Base-by-base conservation (phyloP, 1,140 invertebrate species). In the Bombus terrestris region DNA sequence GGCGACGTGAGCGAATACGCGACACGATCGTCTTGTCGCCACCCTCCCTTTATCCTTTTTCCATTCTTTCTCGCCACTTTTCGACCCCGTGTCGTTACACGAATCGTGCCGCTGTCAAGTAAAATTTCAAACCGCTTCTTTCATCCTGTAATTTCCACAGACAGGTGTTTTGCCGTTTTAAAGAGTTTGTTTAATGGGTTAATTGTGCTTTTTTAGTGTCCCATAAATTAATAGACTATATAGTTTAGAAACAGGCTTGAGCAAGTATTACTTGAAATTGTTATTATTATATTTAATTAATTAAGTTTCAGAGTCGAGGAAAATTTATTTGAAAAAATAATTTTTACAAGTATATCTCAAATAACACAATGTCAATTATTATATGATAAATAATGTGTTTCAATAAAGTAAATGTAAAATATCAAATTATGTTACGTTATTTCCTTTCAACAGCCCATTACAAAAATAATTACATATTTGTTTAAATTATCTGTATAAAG, bases 11-110 rank as follows among this genome's bases (percentile, higher is more conserved):
- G 32, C 72, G 47, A 69, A 88, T 87, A 59, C 75, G 43, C 81
- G 86, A 84, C 87, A 73, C 86, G 81, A 87, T 88, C 87, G 75
- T 86, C 68, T 73, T 57, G 37, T 79, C 32, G 53, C n/a, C n/a
- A 68, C 43, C 41, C 71, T 43, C 37, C 53, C 37, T 39, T 72
- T 57, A 53, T 41, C 25, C 15, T 37, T 74, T 39, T 47, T 32
- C 22, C 37, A 22, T 41, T 71, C 35, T 69, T 37, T 25, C 35
- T 69, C 66, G 35, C 66, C 37, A 39, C 28, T n/a, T 71, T 41
- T 28, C 37, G 10, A 1, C 53, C 53, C 18, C 25, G 28, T 22
- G n/a, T 41, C 28, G 39, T n/a, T n/a, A 15, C 28, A 15, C 12
- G 6, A 53, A 53, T 53, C 18, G 47, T 53, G 18, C 47, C 47